Percentiles rank a stretch among this genome's conserved stretches.
phyloP scores from a whole-genome alignment of 2,113 vertebrate species.

The zebrafish (Danio rerio) region GRCz12tu NC_133184.1:23070001-23070500 shows the following conservation, averaged over 20 bases:
- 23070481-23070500: too few relatives aligned
- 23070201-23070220: not conserved
- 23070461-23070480: too few relatives aligned
- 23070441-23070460: too few relatives aligned
- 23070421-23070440: too few relatives aligned
- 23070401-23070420: too few relatives aligned
- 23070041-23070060: constrained; percentile 60
- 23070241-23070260: not conserved
- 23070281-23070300: not conserved
- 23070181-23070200: not conserved
- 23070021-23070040: constrained; percentile 78
- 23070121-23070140: constrained; percentile 51
- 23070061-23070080: constrained; percentile 75
- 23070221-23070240: not conserved
- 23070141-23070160: not conserved
- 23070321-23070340: not conserved
- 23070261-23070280: not conserved
- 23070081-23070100: constrained; percentile 87
- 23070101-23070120: constrained; percentile 77
- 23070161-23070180: not conserved
- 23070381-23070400: too few relatives aligned
- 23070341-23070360: too few relatives aligned
- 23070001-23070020: constrained; percentile 86
- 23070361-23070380: too few relatives aligned
- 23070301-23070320: not conserved